A percentile compares a stretch with the other conserved stretches of the same genome.
These are phyloP conservation scores for Oithona nana DNA, from an alignment of 2,888 invertebrate genomes.

Conservation along the genomic window DNA sequence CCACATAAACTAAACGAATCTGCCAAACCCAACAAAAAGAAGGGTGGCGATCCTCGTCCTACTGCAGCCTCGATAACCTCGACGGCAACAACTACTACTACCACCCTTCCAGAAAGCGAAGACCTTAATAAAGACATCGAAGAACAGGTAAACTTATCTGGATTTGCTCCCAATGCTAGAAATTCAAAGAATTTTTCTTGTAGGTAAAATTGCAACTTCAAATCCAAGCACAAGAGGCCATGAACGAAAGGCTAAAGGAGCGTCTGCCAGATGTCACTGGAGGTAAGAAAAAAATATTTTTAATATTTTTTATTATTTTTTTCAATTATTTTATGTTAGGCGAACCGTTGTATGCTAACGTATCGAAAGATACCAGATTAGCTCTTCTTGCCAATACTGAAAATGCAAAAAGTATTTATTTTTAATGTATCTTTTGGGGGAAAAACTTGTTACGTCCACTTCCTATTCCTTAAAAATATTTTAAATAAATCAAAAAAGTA, in stretches of 20 bases:
- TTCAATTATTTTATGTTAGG: too few species aligned
- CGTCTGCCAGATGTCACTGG: neutral
- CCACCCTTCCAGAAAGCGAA: conserved; percentile 3
- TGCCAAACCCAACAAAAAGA: conserved; percentile 6
- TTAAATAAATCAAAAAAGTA: too few species aligned
- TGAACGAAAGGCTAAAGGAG: conserved; percentile 27
- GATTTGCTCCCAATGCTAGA: neutral
- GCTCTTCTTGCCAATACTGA: too few species aligned
- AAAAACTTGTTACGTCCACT: too few species aligned
- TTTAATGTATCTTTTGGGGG: too few species aligned
- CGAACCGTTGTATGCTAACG: too few species aligned
- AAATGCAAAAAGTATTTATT: too few species aligned
- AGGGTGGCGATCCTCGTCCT: neutral
- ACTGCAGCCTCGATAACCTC: too few species aligned
- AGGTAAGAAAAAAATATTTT: too few species aligned
- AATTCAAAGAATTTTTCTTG: neutral
- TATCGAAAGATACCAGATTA: too few species aligned
- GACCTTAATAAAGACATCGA: neutral
- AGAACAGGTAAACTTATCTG: neutral
- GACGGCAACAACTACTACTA: neutral
- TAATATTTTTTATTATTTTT: too few species aligned
- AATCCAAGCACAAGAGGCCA: conserved; percentile 27
- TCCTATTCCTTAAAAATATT: too few species aligned
- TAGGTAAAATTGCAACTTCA: conserved; percentile 23
- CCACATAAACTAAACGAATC: conserved; percentile 51